Evolutionary conservation across 1,140 invertebrate species (phyloP).

Genomic region (Acromyrmex echinatior): DNA sequence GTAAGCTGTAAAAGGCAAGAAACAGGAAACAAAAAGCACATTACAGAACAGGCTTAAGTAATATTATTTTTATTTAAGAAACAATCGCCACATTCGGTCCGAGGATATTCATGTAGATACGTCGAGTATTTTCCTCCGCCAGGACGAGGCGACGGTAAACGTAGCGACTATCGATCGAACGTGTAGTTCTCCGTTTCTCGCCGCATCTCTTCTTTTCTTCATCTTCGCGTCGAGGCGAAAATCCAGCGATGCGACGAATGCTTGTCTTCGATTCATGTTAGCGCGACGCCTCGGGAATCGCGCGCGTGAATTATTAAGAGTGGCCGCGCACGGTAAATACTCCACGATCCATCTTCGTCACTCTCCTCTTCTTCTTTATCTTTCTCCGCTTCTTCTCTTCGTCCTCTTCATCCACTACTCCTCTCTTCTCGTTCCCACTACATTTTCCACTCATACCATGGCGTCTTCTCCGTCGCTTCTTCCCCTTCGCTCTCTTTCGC

Average conservation of each 20-base stretch:
- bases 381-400: conserved; percentile 25
- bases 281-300: conserved; percentile 70
- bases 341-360: conserved; percentile 66
- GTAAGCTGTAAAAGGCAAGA: no score
- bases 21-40: no score
- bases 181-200: conserved; percentile 21
- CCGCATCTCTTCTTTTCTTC: conserved; percentile 34
- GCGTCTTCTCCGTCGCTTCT: conserved; percentile 27
- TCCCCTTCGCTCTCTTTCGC: conserved; percentile 46
- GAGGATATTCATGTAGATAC: neutral
- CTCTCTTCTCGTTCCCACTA: conserved; percentile 60
- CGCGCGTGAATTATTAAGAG: conserved; percentile 81
- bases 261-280: conserved; percentile 30
- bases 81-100: no score
- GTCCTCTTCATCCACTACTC: conserved; percentile 12
- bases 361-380: conserved; percentile 28
- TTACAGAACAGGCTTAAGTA: neutral
- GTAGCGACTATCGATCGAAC: conserved; percentile 38
- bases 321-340: conserved; percentile 75
- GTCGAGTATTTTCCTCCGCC: conserved; percentile 22
- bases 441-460: conserved; percentile 50
- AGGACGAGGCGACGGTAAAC: conserved; percentile 16
- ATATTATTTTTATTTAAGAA: neutral
- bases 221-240: conserved; percentile 30
- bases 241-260: conserved; percentile 26